phyloP scores from a whole-genome alignment of 2,888 invertebrate species.

The Leptopilina myrica region DNA sequence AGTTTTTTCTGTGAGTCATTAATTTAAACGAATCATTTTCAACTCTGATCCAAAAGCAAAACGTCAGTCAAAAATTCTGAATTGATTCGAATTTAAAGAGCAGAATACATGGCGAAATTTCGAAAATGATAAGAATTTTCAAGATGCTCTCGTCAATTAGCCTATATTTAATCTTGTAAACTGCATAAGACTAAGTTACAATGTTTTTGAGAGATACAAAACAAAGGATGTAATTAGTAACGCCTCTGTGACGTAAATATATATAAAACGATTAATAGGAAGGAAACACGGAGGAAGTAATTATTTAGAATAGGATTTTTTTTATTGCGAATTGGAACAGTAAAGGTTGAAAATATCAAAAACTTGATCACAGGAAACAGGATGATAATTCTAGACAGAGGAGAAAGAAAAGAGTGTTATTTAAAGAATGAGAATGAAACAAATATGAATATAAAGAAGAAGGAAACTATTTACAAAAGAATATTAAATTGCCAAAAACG shows the following conservation, averaged over 20 bases:
- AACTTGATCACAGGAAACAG: conserved; percentile 35
- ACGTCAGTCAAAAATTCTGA: no score
- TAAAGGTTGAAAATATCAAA: conserved; percentile 25
- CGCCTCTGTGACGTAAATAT: background rate
- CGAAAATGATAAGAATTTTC: no score
- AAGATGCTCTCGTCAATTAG: background rate
- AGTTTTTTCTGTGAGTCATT: no score
- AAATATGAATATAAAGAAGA: conserved; percentile 30
- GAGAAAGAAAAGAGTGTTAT: background rate
- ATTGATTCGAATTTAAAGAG: no score
- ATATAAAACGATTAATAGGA: conserved; percentile 47
- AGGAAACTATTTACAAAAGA: conserved; percentile 40
- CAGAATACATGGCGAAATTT: no score
- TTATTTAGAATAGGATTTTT: conserved; percentile 10
- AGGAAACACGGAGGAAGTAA: conserved; percentile 46
- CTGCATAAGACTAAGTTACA: conserved; percentile 42
- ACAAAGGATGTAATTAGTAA: conserved; percentile 27
- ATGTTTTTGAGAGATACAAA: background rate
- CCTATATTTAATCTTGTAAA: background rate
- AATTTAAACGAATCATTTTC: no score
- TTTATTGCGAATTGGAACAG: conserved; percentile 14
- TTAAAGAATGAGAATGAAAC: conserved; percentile 23
- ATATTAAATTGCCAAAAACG: conserved; percentile 65
- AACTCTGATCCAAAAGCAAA: no score
- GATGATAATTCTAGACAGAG: conserved; percentile 22